These are phyloP conservation scores for Dendrolimus punctatus DNA, from an alignment of 1,140 invertebrate genomes.

Conservation along the genomic window DNA sequence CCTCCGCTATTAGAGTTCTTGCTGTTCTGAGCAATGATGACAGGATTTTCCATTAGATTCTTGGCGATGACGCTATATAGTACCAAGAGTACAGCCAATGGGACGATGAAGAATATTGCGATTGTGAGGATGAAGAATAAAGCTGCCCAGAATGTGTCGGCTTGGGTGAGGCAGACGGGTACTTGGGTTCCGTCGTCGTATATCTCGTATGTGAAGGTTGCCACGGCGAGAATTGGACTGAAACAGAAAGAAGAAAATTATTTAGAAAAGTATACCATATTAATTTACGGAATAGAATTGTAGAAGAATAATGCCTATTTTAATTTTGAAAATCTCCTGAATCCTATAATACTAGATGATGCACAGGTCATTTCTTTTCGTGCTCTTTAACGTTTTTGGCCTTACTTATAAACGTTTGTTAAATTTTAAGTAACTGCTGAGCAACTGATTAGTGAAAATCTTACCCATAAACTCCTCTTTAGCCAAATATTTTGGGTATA, in stretches of 20 bases:
- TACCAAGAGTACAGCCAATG: conserved; percentile 83
- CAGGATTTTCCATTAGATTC: conserved; percentile 85
- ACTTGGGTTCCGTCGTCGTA: conserved; percentile 81
- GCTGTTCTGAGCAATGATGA: conserved; percentile 75
- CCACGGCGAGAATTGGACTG: conserved; percentile 86
- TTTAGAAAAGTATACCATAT: no score
- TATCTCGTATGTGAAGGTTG: conserved; percentile 78
- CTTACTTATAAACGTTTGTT: no score
- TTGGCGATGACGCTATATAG: conserved; percentile 88
- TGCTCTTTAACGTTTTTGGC: no score
- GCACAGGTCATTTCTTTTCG: no score
- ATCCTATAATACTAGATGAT: no score
- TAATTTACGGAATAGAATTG: no score
- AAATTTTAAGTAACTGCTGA: no score
- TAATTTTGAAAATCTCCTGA: no score
- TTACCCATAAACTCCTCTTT: no score
- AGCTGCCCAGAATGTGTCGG: conserved; percentile 80
- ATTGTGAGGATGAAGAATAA: conserved; percentile 86
- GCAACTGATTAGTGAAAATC: no score
- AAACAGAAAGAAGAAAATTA: conserved; percentile 38
- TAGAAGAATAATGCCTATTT: no score
- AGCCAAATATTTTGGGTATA: no score
- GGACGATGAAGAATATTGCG: conserved; percentile 87
- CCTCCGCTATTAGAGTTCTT: conserved; percentile 66
- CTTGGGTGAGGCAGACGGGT: conserved; percentile 83